phyloP scores from a whole-genome alignment of 2,113 vertebrate genomes.

The Halcyon malimbica region DNA sequence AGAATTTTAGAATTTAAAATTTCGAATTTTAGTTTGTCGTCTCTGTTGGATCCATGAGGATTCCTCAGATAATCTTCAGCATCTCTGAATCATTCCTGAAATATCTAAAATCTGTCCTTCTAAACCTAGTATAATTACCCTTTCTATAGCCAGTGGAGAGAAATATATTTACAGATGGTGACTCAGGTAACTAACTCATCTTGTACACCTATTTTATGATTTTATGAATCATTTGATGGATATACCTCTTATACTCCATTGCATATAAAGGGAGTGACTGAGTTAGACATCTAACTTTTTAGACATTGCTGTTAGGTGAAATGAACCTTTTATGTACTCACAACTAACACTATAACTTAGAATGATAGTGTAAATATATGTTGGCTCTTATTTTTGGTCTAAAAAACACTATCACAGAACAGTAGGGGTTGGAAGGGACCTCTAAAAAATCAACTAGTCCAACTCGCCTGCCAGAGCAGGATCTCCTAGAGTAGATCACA shows the following conservation, averaged over 20 bases:
- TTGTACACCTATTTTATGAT: background rate
- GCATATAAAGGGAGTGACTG: background rate
- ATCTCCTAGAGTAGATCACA: no score
- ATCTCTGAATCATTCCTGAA: conserved; percentile 4
- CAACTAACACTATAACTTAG: background rate
- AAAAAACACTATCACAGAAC: background rate
- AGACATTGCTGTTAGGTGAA: background rate
- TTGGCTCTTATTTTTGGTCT: background rate
- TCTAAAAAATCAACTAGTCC: no score
- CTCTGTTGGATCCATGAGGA: background rate
- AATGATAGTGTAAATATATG: background rate
- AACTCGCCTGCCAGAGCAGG: no score
- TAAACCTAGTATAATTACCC: background rate
- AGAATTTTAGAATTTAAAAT: no score
- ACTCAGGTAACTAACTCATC: conserved; percentile 12
- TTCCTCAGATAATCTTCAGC: background rate
- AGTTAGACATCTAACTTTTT: background rate
- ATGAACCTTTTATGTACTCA: background rate
- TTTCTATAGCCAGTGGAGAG: background rate
- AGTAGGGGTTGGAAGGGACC: no score
- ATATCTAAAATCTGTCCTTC: background rate
- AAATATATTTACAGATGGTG: background rate
- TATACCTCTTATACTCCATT: background rate
- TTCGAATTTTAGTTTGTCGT: background rate
- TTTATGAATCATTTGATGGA: background rate